Conservation (phyloP, 2,113 vertebrate genomes). For the Chunga burmeisteri region DNA sequence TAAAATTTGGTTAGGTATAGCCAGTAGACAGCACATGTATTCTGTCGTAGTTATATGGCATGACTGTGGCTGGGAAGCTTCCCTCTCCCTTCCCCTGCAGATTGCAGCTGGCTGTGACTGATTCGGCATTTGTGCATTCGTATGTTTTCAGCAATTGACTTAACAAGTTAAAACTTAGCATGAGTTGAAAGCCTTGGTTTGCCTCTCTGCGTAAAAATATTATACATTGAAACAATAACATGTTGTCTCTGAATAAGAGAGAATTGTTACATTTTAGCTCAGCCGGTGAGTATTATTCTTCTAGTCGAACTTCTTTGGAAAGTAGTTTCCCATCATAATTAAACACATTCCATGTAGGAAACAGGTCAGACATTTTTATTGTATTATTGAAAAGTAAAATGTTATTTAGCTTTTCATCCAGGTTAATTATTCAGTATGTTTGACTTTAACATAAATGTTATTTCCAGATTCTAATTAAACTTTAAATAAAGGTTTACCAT, state of each 20-base stretch:
- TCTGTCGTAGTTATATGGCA: background rate
- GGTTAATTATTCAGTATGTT: background rate
- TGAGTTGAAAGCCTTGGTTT: background rate
- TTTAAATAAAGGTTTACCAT: background rate
- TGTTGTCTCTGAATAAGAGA: background rate
- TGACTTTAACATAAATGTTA: background rate
- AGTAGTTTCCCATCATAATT: background rate
- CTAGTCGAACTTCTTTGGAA: background rate
- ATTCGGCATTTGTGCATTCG: background rate
- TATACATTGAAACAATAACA: background rate
- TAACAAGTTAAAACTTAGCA: background rate
- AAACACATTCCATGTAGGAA: background rate
- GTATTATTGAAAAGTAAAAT: background rate
- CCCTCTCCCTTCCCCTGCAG: background rate
- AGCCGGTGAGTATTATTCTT: background rate
- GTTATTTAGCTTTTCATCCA: background rate
- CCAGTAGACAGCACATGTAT: background rate
- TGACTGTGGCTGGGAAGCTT: background rate
- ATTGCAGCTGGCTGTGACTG: background rate
- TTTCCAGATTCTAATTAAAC: background rate
- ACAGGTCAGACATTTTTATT: background rate
- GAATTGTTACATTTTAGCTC: background rate
- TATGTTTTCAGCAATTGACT: rapidly evolving
- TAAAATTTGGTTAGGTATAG: background rate
- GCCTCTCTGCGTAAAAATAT: background rate